Conservation (phyloP, 1,140 invertebrate species). For the Drosophila ercepeae region DNA sequence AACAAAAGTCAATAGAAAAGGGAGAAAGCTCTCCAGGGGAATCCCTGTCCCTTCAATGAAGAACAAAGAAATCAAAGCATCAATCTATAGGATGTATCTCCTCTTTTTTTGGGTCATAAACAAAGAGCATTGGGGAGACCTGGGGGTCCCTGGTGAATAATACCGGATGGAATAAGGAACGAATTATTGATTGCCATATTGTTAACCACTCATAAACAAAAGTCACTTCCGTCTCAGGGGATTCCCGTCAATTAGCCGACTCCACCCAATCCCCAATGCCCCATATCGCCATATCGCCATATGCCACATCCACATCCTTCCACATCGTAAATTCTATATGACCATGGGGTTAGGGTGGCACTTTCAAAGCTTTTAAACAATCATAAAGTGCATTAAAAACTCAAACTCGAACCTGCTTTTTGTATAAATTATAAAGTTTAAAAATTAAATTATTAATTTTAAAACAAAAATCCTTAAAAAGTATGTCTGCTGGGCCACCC, state of each 20-base stretch:
- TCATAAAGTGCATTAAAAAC: too few species aligned
- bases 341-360: not conserved
- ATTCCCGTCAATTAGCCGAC: conserved; percentile 23
- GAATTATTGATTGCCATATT: conserved; percentile 41
- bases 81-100: too few species aligned
- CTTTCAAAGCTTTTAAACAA: not conserved
- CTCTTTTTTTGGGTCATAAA: too few species aligned
- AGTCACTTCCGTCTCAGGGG: conserved; percentile 26
- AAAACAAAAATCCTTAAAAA: not conserved
- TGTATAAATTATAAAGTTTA: too few species aligned
- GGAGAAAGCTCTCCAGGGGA: not conserved
- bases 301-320: not conserved
- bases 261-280: not conserved
- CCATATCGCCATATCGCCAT: conserved; percentile 11
- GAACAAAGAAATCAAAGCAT: too few species aligned
- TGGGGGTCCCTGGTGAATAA: not conserved
- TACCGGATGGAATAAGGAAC: not conserved
- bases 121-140: not conserved
- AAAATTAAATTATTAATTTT: not conserved
- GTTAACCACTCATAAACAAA: conserved; percentile 37
- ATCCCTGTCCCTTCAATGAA: too few species aligned
- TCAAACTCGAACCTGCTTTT: too few species aligned
- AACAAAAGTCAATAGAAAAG: not conserved
- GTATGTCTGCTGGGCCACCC: not conserved
- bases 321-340: conserved; percentile 1